Conservation (phyloP, 2,113 vertebrate species). For the Cryptotis parvus region DNA sequence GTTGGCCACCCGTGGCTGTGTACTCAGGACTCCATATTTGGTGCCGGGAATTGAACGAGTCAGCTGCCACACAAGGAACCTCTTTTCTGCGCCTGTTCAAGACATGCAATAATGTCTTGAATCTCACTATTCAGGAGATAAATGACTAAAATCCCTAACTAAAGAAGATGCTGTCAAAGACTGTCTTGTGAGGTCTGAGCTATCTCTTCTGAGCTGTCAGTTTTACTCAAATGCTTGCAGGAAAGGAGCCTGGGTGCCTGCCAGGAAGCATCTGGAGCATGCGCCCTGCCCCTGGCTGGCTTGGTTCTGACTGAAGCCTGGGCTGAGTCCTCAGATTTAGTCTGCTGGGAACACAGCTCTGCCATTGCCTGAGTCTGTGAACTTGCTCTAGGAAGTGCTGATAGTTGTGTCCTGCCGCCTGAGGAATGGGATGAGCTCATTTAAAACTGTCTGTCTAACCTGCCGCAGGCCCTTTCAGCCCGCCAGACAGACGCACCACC, state of each 20-base stretch:
- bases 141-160: background rate
- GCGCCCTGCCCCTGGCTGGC: background rate
- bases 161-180: background rate
- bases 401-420: background rate
- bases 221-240: background rate
- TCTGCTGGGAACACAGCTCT: background rate
- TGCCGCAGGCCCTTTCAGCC: background rate
- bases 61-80: no score
- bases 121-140: background rate
- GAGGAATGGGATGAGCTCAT: constrained; percentile 17
- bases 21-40: no score
- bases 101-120: background rate
- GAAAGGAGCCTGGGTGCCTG: background rate
- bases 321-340: background rate
- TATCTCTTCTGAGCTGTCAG: background rate
- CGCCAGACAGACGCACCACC: background rate
- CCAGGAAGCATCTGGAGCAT: no score
- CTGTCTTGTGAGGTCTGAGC: background rate
- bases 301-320: background rate
- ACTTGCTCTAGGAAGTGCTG: background rate
- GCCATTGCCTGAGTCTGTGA: background rate
- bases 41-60: no score
- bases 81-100: no score
- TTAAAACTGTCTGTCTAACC: background rate
- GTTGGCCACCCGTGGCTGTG: no score